Evolutionary conservation across 2,888 invertebrate genomes (phyloP).

Genomic region (Leucophora obtusa): DNA sequence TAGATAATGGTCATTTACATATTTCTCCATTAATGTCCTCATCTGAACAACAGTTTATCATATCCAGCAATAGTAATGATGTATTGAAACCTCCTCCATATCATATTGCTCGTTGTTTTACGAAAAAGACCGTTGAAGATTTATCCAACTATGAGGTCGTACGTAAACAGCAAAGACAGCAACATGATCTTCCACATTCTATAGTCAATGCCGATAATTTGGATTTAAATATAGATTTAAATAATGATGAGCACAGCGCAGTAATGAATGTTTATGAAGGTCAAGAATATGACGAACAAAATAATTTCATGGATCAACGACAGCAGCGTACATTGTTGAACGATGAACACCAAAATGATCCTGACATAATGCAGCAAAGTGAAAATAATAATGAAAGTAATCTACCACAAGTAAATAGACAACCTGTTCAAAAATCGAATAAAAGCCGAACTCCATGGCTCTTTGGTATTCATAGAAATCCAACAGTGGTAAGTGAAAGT

Average conservation of each 20-base stretch:
- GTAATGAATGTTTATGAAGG: not conserved
- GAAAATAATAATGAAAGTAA: not conserved
- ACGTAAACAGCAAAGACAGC: conserved; percentile 70
- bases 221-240: not conserved
- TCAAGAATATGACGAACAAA: conserved; percentile 67
- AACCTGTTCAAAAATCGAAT: conserved; percentile 42
- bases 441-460: conserved; percentile 74
- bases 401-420: not conserved
- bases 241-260: not conserved
- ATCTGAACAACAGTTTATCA: conserved; percentile 48
- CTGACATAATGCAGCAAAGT: not conserved
- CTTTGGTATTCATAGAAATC: conserved; percentile 77
- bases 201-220: conserved; percentile 14
- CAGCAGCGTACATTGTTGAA: not conserved
- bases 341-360: not conserved
- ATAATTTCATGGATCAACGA: conserved; percentile 64
- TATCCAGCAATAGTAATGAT: conserved; percentile 66
- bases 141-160: conserved; percentile 75
- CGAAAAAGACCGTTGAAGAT: conserved; percentile 82
- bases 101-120: conserved; percentile 90
- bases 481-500: conserved; percentile 72
- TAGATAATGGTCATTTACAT: too few species aligned
- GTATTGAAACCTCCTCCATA: conserved; percentile 85
- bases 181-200: conserved; percentile 64
- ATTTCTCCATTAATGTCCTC: not conserved